Percentiles rank a stretch among this genome's conserved stretches.
Evolutionary conservation across 2,888 invertebrate genomes (phyloP).

Genomic region (Plebejus anna): DNA sequence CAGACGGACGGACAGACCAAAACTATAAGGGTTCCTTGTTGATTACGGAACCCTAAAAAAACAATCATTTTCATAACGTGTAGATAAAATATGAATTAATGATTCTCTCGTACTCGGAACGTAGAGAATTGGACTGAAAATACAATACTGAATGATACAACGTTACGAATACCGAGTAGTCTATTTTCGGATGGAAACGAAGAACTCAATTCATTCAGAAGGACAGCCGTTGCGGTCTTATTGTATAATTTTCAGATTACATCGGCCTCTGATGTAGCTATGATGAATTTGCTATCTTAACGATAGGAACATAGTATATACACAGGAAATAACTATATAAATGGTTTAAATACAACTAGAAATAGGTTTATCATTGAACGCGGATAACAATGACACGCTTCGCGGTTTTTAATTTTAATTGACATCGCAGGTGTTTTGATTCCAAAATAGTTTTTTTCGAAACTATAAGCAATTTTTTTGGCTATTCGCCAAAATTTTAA

Average conservation of each 20-base stretch:
- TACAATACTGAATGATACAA: conserved; percentile 10
- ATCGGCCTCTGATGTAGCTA: background rate
- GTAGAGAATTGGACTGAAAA: background rate
- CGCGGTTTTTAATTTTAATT: background rate
- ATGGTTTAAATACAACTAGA: background rate
- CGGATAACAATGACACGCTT: background rate
- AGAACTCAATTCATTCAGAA: conserved; percentile 21
- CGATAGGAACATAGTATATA: background rate
- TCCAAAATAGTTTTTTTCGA: background rate
- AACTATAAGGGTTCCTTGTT: too few species aligned
- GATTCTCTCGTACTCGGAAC: background rate
- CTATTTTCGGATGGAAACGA: conserved; percentile 17
- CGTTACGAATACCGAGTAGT: background rate
- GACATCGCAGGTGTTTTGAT: background rate
- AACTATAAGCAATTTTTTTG: background rate
- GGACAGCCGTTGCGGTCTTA: conserved; percentile 2
- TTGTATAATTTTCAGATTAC: conserved; percentile 8
- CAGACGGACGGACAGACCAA: too few species aligned
- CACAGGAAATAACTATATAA: background rate
- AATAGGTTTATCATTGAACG: background rate
- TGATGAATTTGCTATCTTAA: background rate
- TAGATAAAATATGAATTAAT: background rate
- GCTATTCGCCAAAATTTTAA: background rate
- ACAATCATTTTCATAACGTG: background rate
- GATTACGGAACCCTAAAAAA: too few species aligned